phyloP scores from a whole-genome alignment of 2,888 invertebrate species.

The Labia minor region DNA sequence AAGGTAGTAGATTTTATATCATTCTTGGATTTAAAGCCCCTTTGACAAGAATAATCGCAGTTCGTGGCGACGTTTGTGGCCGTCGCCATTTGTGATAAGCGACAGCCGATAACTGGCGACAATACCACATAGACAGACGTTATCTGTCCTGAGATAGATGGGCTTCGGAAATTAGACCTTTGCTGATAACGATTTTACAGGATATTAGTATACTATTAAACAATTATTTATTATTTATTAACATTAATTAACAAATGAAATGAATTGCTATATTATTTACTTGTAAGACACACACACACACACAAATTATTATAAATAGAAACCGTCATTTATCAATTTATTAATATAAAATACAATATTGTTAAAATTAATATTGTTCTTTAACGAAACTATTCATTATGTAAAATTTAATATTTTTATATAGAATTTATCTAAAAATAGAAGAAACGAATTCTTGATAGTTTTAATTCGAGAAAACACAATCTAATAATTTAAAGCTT shows the following conservation, averaged over 20 bases:
- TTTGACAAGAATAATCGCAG: neutral
- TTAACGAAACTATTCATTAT: too few species aligned
- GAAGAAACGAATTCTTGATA: too few species aligned
- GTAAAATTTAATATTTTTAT: too few species aligned
- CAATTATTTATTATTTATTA: neutral
- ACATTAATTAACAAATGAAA: neutral
- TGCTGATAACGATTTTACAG: neutral
- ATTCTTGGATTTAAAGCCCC: neutral
- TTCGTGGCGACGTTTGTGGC: neutral
- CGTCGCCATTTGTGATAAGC: neutral
- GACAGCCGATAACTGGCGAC: neutral
- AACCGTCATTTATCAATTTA: too few species aligned
- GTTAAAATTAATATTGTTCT: too few species aligned
- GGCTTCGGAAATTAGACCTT: neutral
- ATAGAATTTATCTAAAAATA: too few species aligned
- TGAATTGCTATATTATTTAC: too few species aligned
- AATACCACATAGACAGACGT: conserved; percentile 1
- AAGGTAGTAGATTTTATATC: neutral
- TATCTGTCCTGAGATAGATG: neutral
- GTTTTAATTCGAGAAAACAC: too few species aligned
- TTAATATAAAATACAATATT: too few species aligned
- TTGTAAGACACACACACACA: too few species aligned
- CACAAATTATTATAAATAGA: too few species aligned
- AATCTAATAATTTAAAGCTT: too few species aligned
- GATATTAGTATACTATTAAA: conserved; percentile 3